A percentile compares a stretch with the other conserved stretches of the same genome.
Evolutionary conservation across 2,113 vertebrate genomes (phyloP).

Genomic region (Tichodroma muraria): DNA sequence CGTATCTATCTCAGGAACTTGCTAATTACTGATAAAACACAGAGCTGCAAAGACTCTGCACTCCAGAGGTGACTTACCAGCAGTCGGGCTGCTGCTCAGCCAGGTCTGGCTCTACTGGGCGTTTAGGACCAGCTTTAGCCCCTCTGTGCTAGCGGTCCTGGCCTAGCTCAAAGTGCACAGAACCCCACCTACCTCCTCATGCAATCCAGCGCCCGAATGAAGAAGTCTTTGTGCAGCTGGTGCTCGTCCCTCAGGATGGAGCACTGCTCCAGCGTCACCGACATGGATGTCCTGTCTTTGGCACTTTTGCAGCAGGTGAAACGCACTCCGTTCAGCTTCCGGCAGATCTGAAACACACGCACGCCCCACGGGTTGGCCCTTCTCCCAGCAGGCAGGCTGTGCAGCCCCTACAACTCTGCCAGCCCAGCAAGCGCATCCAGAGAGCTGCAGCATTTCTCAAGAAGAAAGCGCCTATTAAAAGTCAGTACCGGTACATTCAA

Average conservation of each 20-base stretch:
- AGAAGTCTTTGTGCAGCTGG: constrained; percentile 93
- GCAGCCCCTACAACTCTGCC: not conserved
- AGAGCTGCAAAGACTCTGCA: not conserved
- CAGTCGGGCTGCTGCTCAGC: not conserved
- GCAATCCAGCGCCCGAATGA: constrained; percentile 89
- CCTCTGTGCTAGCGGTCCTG: rapidly evolving
- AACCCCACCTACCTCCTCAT: constrained; percentile 86
- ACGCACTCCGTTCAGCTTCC: constrained; percentile 92
- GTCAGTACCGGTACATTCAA: rapidly evolving
- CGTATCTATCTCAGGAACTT: not conserved
- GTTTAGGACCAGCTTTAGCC: not conserved
- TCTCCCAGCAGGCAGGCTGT: not conserved
- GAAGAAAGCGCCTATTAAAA: not conserved
- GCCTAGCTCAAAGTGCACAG: not conserved
- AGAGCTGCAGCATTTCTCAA: not conserved
- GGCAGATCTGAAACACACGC: constrained; percentile 82
- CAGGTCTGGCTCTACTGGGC: not conserved
- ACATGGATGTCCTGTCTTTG: constrained; percentile 99
- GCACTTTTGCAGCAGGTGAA: constrained; percentile 99
- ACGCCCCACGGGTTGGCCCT: not conserved
- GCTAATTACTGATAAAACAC: not conserved
- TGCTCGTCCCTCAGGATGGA: constrained; percentile 92
- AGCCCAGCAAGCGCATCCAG: too few species aligned
- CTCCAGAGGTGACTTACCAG: not conserved
- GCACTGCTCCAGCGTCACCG: constrained; percentile 95